These are phyloP conservation scores for Pygoscelis antarcticus DNA, from an alignment of 2,113 vertebrate genomes.

Conservation along the genomic window DNA sequence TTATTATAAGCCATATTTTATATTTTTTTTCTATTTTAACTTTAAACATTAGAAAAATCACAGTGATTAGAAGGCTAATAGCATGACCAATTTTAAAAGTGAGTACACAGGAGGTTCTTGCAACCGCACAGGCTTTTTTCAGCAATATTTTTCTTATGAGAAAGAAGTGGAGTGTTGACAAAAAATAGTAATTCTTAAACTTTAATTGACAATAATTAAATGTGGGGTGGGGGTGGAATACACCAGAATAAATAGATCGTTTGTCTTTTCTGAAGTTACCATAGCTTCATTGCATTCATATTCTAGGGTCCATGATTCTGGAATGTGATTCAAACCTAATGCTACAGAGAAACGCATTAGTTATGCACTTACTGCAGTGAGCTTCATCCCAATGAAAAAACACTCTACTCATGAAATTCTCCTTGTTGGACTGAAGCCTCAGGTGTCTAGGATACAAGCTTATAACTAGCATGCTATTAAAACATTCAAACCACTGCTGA, in stretches of 20 bases:
- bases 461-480: background rate
- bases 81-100: background rate
- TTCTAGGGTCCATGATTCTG: background rate
- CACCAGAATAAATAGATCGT: background rate
- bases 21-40: background rate
- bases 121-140: rapidly evolving
- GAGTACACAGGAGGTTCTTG: background rate
- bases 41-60: background rate
- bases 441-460: background rate
- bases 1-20: background rate
- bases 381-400: background rate
- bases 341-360: background rate
- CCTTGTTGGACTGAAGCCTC: background rate
- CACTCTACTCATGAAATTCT: background rate
- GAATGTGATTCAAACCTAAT: background rate
- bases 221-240: background rate
- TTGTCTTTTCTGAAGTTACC: background rate
- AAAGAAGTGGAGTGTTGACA: background rate
- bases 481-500: background rate
- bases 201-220: background rate
- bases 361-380: background rate
- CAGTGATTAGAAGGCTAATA: background rate
- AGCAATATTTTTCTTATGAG: background rate
- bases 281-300: background rate
- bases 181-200: background rate